Evolutionary conservation across 1,140 invertebrate species (phyloP), one percentile per base, ranked within the genome.

Genomic region (Trinorchestia longiramus): DNA sequence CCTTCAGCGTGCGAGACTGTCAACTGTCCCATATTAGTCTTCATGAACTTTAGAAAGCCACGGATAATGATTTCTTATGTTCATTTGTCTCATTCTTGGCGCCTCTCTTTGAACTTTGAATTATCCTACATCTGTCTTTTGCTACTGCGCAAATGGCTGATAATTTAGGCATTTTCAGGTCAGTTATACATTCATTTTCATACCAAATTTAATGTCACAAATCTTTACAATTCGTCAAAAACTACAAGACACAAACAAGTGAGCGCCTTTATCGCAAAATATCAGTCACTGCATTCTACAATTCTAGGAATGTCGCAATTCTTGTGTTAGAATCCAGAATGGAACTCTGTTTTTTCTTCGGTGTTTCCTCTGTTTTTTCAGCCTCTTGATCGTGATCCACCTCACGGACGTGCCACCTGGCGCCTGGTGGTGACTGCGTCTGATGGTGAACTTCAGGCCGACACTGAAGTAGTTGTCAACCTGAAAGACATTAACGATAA

Each of bases 351-450:
- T 53, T n/a, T n/a, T 36, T 77, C 62, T 77, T 77, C 15, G 28
- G n/a, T 28, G 36, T 77, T 36, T 77, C 62, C 28, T 36, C 15
- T 11, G 62, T 77, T 77, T 77, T 77, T 43, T 17, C 96, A 96
- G 96, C 96, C 96, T 45, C 77, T 96, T 40, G 96, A 96, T 87
- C 96, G 96, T 3, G 96, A 96, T 42, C 96, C 96, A 57, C 96
- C 96, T 43, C 62, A 96, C 43, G 96, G 96, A 0, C 42, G 95
- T 3, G 47, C 96, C 15, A 88, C 57, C 45, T 96, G 96, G 96
- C 95, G 91, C 44, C 91, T 96, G 40, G 57, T 47, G 44, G 96
- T 96, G 47, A 95, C 57, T 11, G 96, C 96, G 11, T 57, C 95
- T 28, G 96, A 96, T 90, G 96, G 96, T 6, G 95, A 95, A 36